Evolutionary conservation across 1,140 invertebrate genomes (phyloP).

Genomic region (Macrotrachela quadricornifera): DNA sequence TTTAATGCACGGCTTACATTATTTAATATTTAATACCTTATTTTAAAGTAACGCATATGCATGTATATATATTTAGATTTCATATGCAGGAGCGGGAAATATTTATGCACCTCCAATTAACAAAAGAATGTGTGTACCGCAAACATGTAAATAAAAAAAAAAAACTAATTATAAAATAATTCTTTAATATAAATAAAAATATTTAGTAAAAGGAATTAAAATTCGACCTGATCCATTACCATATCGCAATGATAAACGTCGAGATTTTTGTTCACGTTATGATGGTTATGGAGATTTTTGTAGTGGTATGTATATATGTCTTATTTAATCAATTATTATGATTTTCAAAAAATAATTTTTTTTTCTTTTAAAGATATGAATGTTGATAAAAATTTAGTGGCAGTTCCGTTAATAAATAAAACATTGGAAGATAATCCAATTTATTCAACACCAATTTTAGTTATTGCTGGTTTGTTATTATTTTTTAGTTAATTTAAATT

Average conservation of each 20-base stretch:
- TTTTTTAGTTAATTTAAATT: too few species aligned
- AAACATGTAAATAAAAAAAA: conserved; percentile 12
- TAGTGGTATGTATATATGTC: conserved; percentile 10
- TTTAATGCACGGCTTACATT: too few species aligned
- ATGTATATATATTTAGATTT: conserved; percentile 2
- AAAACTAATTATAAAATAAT: not conserved
- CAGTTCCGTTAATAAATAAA: conserved; percentile 29
- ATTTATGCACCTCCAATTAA: conserved; percentile 12
- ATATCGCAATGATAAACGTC: conserved; percentile 23
- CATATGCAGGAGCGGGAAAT: conserved; percentile 7
- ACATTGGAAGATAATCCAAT: conserved; percentile 26
- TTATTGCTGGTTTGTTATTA: conserved; percentile 24
- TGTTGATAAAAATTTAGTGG: conserved; percentile 27
- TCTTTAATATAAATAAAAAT: too few species aligned
- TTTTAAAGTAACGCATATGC: too few species aligned
- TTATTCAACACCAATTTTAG: conserved; percentile 30
- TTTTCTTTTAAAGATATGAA: conserved; percentile 18
- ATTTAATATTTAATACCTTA: too few species aligned
- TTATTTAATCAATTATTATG: too few species aligned
- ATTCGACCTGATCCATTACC: conserved; percentile 28
- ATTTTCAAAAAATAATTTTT: not conserved
- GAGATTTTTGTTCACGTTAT: conserved; percentile 30
- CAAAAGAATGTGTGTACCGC: conserved; percentile 13
- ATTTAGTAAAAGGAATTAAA: conserved; percentile 16
- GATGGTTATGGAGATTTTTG: conserved; percentile 32